Evolutionary conservation across 2,888 invertebrate species (phyloP).

Genomic region (Eretmocerus hayati): DNA sequence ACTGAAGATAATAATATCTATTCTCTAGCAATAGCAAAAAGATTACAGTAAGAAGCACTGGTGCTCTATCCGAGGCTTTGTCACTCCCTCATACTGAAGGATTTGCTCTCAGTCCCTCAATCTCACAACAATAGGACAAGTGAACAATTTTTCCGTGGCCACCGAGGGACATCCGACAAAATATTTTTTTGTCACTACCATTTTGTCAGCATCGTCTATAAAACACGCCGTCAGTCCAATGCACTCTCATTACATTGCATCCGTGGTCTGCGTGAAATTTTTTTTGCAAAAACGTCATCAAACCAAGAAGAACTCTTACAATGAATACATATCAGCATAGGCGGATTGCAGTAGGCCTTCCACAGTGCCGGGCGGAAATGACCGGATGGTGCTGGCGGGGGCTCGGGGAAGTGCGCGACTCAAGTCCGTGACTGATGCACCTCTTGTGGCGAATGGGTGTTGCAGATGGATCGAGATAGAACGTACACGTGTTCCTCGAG

Average conservation of each 20-base stretch:
- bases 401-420: neutral
- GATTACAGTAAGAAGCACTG: no score
- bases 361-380: neutral
- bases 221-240: slow-evolving; percentile 11
- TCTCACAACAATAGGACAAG: no score
- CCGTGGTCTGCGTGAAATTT: slow-evolving; percentile 11
- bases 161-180: neutral
- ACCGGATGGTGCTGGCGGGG: neutral
- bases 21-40: no score
- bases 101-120: neutral
- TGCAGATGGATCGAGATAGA: neutral
- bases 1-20: no score
- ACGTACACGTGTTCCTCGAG: neutral
- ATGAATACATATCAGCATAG: no score
- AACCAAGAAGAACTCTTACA: no score
- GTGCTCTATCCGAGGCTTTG: no score
- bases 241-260: slow-evolving; percentile 14
- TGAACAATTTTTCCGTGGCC: no score
- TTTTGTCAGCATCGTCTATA: slow-evolving; percentile 14
- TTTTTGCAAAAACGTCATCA: slow-evolving; percentile 14
- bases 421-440: slow-evolving; percentile 12
- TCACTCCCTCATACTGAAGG: slow-evolving; percentile 5
- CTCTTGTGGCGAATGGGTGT: neutral
- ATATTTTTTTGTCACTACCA: neutral
- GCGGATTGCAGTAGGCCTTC: neutral